Base-by-base conservation (phyloP, 2,113 vertebrate genomes). In the Hyaena hyaena region DNA sequence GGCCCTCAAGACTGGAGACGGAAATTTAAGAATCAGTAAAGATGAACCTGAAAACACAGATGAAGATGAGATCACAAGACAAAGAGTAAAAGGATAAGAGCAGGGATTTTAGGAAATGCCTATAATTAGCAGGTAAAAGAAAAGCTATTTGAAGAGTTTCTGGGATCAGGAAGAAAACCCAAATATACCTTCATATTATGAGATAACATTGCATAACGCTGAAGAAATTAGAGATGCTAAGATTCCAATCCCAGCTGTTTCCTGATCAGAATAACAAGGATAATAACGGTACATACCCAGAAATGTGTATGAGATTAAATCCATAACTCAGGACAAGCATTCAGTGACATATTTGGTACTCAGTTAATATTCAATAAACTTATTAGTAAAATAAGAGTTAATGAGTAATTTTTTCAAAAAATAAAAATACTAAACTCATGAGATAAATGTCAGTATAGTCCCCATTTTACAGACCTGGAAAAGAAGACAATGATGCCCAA, bases 301-400 rank as follows among this genome's bases (percentile, higher is more conserved):
- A 79, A 66, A 94, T 55, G 26, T 82, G 4, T 48, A 5, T 91
- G 19, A 76, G 39, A 76, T 88, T 69, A 63, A 96, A 89, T 83
- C 50, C 21, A 95, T 12, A 53, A 61, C 5, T 23, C 28, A 87
- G 87, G 28, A 33, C 16, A 68, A 82, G 17, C 12, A 55, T 55
- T 77, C 90, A 43, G 14, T 71, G 76, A 35, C 2, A 23, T 53
- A 9, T 16, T 82, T 73, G 5, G 33, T 33, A 23, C 2, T 50
- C 31, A 71, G 28, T 91, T 81, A 77, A 31, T 58, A 26, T 24
- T 50, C 21, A 81, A 77, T 81, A 61, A 10, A 73, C 45, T 61
- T 39, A 43, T 2, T 76, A 90, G 76, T 90, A 61, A 91, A 89
- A 73, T 61, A 58, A 81, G 69, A 63, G 17, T 65, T 80, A 83